A percentile compares a stretch with the other conserved stretches of the same genome.
phyloP scores from a whole-genome alignment of 2,113 vertebrate genomes.

The Dendropsophus ebraccatus region DNA sequence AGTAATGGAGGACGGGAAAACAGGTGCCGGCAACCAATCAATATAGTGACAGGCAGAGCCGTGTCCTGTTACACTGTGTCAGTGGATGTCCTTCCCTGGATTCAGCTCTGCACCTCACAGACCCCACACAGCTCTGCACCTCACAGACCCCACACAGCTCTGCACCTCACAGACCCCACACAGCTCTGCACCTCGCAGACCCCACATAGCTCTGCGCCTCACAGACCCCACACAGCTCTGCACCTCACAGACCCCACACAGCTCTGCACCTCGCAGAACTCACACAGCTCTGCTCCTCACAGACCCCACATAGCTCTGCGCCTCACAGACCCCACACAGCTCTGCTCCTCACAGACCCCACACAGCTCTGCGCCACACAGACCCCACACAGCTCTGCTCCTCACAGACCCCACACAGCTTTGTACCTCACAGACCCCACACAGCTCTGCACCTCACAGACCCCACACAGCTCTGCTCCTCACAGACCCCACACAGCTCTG shows the following conservation, averaged over 20 bases:
- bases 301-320: not conserved
- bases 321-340: too few species aligned
- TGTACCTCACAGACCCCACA: too few species aligned
- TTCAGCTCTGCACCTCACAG: not conserved
- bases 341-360: not conserved
- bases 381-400: not conserved
- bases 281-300: not conserved
- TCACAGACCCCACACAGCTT: not conserved
- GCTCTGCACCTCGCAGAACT: too few species aligned
- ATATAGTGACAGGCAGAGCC: not conserved
- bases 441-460: not conserved
- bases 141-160: too few species aligned
- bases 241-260: not conserved
- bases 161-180: not conserved
- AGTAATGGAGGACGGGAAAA: not conserved
- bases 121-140: not conserved
- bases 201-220: not conserved
- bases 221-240: not conserved
- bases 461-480: not conserved
- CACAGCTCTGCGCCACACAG: too few species aligned
- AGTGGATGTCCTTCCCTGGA: not conserved
- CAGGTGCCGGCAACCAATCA: conserved; percentile 40
- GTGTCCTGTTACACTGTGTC: conserved; percentile 35
- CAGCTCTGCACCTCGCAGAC: too few species aligned
- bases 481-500: too few species aligned